Base-by-base conservation (phyloP, 2,888 invertebrate species). In the Athalia circularis region DNA sequence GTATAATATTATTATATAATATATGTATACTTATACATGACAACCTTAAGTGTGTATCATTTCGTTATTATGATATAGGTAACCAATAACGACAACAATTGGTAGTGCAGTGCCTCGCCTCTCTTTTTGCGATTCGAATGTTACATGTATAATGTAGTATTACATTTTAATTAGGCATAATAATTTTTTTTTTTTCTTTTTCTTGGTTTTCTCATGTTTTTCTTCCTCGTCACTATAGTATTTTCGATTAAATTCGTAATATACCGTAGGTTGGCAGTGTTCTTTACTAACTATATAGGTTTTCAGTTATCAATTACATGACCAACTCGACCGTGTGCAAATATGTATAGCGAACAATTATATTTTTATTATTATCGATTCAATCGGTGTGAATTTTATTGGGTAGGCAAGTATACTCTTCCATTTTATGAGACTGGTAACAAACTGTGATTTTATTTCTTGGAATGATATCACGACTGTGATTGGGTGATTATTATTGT, bases 181-280 rank as follows among this genome's bases (percentile, higher is more conserved):
- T 54, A n/a, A 8, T 54, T 8, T 4, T 65, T 29, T 29, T 29
- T 29, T 29, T 29, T 2, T 29, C 1, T 29, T 29, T 29, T 29
- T 2, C 29, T n/a, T n/a, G n/a, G 48, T 8, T 48, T n/a, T 48
- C 9, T 11, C 59, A 4, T 4, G 13, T 59, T n/a, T 11, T 7
- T 11, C 1, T n/a, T 64, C 43, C 4, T 43, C 8, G 9, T 64
- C 1, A 57, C 7, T 11, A 11, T 54, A 59, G 47, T 57, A 72
- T 47, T 47, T 45, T 72, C 83, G 84, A 85, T 86, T 87, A 86
- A 87, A 87, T 88, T 88, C 86, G 85, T 86, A 86, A 86, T 85
- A 81, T 86, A 88, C 84, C 84, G 84, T 84, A 29, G 82, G 85
- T 85, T 88, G 88, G 87, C 88, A 88, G 88, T 88, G 87, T 87